phyloP scores from a whole-genome alignment of 1,140 invertebrate genomes.

The Aphaenogaster ashmeadi region DNA sequence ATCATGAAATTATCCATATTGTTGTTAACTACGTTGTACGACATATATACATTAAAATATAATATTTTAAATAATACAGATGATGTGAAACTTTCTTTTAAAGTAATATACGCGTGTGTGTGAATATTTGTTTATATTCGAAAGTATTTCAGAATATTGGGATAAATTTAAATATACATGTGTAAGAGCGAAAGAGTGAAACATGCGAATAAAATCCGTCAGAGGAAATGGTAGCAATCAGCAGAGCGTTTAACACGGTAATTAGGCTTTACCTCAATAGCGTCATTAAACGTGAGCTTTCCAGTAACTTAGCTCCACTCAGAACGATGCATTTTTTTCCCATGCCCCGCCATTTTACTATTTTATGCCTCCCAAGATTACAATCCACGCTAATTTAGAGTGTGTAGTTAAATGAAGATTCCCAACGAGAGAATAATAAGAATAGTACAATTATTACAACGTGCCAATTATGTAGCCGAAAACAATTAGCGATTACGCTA shows the following conservation, averaged over 20 bases:
- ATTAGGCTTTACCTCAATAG: conserved; percentile 72
- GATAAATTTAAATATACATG: neutral
- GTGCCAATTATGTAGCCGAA: conserved; percentile 21
- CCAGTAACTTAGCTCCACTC: conserved; percentile 58
- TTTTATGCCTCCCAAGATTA: conserved; percentile 74
- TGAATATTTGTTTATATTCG: conserved; percentile 6
- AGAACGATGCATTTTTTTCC: conserved; percentile 61
- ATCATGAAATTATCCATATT: neutral
- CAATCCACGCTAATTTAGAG: conserved; percentile 70
- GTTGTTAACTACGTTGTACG: neutral
- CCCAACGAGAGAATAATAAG: conserved; percentile 3
- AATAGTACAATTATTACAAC: conserved; percentile 32
- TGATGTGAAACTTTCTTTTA: neutral
- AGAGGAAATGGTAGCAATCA: conserved; percentile 7
- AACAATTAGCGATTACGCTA: conserved; percentile 29
- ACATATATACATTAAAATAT: neutral
- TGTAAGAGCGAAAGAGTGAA: conserved; percentile 8
- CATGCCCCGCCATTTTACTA: conserved; percentile 69
- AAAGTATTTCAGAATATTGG: conserved; percentile 1
- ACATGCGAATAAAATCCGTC: neutral
- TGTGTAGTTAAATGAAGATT: conserved; percentile 61
- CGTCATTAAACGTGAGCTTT: conserved; percentile 70
- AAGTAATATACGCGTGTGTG: neutral
- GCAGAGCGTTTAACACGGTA: conserved; percentile 68
- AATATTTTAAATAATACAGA: neutral